phyloP scores from a whole-genome alignment of 2,888 invertebrate genomes.

The Lithosia quadra region DNA sequence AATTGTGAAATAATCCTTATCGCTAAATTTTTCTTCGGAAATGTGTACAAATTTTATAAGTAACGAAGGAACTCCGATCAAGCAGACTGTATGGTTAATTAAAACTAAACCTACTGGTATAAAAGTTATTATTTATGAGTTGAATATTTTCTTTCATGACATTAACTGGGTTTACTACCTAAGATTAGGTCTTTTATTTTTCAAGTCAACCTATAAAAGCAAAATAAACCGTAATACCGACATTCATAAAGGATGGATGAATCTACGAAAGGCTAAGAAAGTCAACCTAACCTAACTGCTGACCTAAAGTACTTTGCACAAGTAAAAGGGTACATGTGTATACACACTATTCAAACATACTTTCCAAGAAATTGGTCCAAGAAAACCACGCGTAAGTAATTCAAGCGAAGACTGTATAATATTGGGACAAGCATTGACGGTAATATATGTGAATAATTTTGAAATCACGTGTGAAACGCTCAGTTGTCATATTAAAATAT shows the following conservation, averaged over 20 bases:
- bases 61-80: too few relatives aligned
- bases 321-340: conserved; percentile 13
- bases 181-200: background rate
- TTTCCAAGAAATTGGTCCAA: conserved; percentile 13
- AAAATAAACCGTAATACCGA: background rate
- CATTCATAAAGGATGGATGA: background rate
- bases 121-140: background rate
- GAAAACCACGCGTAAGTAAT: conserved; percentile 20
- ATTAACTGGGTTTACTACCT: background rate
- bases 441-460: background rate
- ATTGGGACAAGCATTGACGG: conserved; percentile 18
- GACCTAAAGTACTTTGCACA: conserved; percentile 11
- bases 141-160: background rate
- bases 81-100: background rate
- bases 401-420: conserved; percentile 10
- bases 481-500: too few relatives aligned
- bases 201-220: background rate
- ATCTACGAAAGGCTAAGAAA: conserved; percentile 1
- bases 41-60: too few relatives aligned
- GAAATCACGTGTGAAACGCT: background rate
- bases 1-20: too few relatives aligned
- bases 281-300: conserved; percentile 3
- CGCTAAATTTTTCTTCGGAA: too few relatives aligned
- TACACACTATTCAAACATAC: conserved; percentile 10
- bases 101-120: background rate